These are phyloP conservation scores for Balanococcus diminutus DNA, from an alignment of 2,888 invertebrate genomes.

Conservation along the genomic window DNA sequence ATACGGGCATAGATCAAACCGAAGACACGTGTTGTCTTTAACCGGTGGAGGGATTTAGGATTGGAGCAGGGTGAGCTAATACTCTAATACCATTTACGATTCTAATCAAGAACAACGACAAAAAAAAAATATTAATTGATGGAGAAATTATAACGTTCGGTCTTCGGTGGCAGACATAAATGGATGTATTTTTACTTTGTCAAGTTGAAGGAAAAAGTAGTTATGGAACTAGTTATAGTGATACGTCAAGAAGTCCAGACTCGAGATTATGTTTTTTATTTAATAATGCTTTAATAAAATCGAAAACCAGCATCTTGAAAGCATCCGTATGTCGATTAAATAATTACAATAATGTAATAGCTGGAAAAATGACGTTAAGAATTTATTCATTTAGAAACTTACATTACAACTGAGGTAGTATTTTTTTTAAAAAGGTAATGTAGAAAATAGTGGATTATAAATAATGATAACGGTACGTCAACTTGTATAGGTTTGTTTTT, in stretches of 20 bases:
- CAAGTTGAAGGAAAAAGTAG: constrained; percentile 39
- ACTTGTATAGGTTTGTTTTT: neutral
- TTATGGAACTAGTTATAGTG: neutral
- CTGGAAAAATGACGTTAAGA: neutral
- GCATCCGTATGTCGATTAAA: neutral
- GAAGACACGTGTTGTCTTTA: neutral
- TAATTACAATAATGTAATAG: neutral
- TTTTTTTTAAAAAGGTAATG: neutral
- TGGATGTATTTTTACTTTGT: constrained; percentile 25
- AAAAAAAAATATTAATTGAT: neutral
- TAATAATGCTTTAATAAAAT: neutral
- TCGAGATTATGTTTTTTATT: neutral
- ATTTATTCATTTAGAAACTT: neutral
- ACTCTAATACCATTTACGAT: neutral
- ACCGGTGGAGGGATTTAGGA: neutral
- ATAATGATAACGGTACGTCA: neutral
- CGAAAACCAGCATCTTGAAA: neutral
- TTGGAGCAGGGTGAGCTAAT: neutral
- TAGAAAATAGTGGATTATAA: neutral
- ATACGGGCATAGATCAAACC: neutral
- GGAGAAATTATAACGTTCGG: constrained; percentile 38
- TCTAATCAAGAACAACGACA: constrained; percentile 8
- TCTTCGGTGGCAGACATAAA: constrained; percentile 8
- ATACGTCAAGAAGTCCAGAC: too few species aligned
- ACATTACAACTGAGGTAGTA: neutral